phyloP scores from a whole-genome alignment of 2,113 vertebrate genomes.

The Oplegnathus fasciatus region DNA sequence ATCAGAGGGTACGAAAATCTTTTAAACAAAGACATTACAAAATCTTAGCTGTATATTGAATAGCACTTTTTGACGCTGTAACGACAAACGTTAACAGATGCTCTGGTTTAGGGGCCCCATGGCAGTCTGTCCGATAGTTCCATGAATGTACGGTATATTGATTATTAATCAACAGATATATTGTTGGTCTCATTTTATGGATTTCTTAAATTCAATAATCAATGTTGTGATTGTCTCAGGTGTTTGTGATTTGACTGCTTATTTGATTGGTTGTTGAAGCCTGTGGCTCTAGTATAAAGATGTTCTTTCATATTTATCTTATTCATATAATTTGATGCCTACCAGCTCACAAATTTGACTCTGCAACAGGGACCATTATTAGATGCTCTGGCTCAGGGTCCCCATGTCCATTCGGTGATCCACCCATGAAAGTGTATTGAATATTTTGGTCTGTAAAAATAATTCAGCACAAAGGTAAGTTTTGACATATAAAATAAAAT shows the following conservation, averaged over 20 bases:
- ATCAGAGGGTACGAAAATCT: background rate
- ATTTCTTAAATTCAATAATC: background rate
- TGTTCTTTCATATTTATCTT: background rate
- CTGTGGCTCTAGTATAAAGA: background rate
- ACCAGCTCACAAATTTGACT: no score
- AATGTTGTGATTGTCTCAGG: background rate
- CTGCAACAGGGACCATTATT: no score
- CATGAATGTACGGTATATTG: background rate
- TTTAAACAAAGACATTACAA: background rate
- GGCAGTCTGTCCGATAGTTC: no score
- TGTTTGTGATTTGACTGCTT: background rate
- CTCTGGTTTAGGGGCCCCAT: background rate
- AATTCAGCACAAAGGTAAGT: background rate
- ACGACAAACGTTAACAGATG: background rate
- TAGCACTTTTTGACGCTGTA: background rate
- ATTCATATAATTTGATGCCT: background rate
- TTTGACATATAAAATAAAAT: background rate
- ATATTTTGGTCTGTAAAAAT: background rate
- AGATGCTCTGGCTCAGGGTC: background rate
- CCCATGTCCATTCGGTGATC: no score
- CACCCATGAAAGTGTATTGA: background rate
- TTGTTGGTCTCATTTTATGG: background rate
- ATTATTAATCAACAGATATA: background rate
- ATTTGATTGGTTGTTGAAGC: background rate
- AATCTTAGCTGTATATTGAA: background rate